Evolutionary conservation across 37 sponge, comb jelly and placozoan species (phyloP), one percentile per base, ranked within the genome.

Genomic region (Ephydatia muelleri): DNA sequence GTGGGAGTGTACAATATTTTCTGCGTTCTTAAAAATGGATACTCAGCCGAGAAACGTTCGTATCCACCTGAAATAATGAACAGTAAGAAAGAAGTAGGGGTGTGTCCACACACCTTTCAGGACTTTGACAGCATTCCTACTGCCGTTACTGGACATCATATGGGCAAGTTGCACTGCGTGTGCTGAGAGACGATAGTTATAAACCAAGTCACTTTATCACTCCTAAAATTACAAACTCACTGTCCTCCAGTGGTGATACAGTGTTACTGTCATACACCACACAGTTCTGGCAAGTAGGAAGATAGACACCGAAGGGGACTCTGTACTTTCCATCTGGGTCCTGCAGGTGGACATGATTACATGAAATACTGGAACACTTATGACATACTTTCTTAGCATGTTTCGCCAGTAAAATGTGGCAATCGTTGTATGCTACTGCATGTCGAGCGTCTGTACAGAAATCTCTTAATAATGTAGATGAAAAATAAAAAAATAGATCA

Each of bases 231-330:
- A 38, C 28, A 12, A 4, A 82, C 96, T 90, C 73, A 95, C 96
- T 96, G 57, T 91, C 81, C 78, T 96, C 93, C 13, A 93, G 79
- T 6, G 70, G 49, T 22, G 90, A 91, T 23, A 89, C 90, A 43
- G 96, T 97, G 75, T 90, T 93, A 36, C 92, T 85, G 73, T 97
- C 98, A 83, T 97, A 97, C 72, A 97, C 98, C 22, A 95, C 81
- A 37, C 88, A 84, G 78, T 97, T 84, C 25, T 49, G 77, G 30
- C 76, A 37, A 28, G 96, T 91, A 33, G 94, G 89, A 23, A 97
- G 82, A 75, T 95, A 88, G 3, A 81, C 84, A 48, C 80, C 85
- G 80, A 80, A 83, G 5, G 92, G 85, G 28, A 84, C 40, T 29
- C 35, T 47, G 39, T 49, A 73, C 9, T 39, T 68, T 35, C 40